These are phyloP conservation scores for Lumbricus terrestris DNA, from an alignment of 2,888 invertebrate genomes.

Conservation along the genomic window DNA sequence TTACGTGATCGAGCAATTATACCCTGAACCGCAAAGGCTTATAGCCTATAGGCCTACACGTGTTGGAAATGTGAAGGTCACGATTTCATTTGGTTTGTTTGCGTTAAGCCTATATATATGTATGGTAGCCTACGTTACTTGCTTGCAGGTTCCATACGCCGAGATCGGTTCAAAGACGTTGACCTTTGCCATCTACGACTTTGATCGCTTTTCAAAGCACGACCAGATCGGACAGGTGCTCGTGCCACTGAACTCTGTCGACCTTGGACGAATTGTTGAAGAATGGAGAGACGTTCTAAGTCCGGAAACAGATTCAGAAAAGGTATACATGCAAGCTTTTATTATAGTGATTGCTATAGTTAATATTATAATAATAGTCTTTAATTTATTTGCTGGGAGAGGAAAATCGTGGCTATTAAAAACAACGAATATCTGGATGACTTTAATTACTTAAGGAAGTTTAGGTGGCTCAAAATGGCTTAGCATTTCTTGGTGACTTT, in stretches of 20 bases:
- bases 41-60: too few relatives aligned
- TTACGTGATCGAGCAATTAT: too few relatives aligned
- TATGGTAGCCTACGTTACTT: too few relatives aligned
- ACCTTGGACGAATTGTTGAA: conserved; percentile 96
- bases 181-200: conserved; percentile 98
- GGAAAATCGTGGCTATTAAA: background rate
- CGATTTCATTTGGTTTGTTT: too few relatives aligned
- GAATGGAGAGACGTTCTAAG: conserved; percentile 98
- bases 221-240: conserved; percentile 98
- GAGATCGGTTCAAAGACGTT: conserved; percentile 98
- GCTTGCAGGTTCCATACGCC: conserved; percentile 82
- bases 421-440: too few relatives aligned
- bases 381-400: background rate
- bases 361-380: background rate
- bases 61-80: too few relatives aligned
- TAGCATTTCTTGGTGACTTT: too few relatives aligned
- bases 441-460: too few relatives aligned
- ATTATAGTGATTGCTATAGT: background rate
- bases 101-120: too few relatives aligned
- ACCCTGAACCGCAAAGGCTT: too few relatives aligned
- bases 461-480: too few relatives aligned
- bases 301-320: conserved; percentile 83
- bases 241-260: conserved; percentile 94
- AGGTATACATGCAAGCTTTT: conserved; percentile 37
- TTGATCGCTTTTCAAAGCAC: conserved; percentile 99